phyloP scores from a whole-genome alignment of 2,113 vertebrate genomes.

The Corynorhinus townsendii region DNA sequence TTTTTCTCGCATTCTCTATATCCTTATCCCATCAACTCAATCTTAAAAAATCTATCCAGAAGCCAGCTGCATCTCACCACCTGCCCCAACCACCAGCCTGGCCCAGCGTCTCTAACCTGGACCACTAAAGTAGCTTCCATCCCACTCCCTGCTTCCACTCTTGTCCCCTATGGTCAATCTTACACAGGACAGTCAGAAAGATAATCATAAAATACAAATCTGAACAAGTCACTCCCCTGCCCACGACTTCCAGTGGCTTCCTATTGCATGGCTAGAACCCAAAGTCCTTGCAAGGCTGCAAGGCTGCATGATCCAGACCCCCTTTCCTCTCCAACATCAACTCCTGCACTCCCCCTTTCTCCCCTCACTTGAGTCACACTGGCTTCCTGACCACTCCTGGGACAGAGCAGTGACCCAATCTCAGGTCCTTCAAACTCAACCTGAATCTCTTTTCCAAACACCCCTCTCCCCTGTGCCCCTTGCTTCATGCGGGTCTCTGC shows the following conservation, averaged over 20 bases:
- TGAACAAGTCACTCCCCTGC: background rate
- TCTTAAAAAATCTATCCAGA: background rate
- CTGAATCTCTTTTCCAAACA: background rate
- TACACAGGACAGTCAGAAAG: background rate
- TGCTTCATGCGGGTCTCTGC: background rate
- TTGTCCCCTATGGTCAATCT: background rate
- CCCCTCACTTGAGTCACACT: background rate
- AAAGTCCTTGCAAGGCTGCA: background rate
- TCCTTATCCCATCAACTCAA: background rate
- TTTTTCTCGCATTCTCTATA: background rate
- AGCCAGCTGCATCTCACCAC: background rate
- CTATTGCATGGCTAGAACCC: background rate
- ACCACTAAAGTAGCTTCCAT: background rate
- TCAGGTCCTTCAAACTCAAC: background rate
- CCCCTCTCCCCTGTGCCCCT: background rate
- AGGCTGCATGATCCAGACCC: background rate
- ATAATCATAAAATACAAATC: background rate
- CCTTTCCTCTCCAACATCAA: background rate
- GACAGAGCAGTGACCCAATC: background rate
- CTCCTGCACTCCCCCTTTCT: background rate
- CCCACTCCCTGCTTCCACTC: background rate
- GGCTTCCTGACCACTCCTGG: background rate
- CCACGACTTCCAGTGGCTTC: background rate
- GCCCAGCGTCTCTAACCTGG: background rate
- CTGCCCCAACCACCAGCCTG: too few relatives aligned